Evolutionary conservation across 2,888 invertebrate species (phyloP).

Genomic region (Sepiola atlantica): DNA sequence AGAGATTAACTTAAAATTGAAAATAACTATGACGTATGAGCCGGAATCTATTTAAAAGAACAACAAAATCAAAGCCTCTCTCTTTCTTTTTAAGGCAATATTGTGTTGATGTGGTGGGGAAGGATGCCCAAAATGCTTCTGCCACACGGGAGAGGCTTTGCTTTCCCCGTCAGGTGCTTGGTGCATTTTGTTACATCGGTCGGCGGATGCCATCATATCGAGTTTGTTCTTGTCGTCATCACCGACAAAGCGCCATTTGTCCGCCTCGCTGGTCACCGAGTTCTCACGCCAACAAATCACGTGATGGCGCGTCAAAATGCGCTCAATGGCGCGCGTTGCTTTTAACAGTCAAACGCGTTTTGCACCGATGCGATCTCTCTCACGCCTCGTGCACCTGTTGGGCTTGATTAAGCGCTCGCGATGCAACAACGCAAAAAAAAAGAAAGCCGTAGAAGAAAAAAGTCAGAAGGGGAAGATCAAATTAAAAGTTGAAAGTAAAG

Average conservation of each 20-base stretch:
- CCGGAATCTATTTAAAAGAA: too few species aligned
- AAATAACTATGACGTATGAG: too few species aligned
- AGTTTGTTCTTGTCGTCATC: neutral
- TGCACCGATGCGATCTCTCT: slow-evolving; percentile 3
- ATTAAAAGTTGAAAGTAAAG: too few species aligned
- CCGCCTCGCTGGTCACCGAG: neutral
- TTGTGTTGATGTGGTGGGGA: too few species aligned
- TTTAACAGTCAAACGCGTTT: slow-evolving; percentile 2
- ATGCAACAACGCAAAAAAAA: neutral
- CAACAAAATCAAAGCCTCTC: neutral
- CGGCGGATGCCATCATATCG: neutral
- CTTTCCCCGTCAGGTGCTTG: neutral
- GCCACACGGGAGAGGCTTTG: neutral
- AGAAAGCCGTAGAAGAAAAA: too few species aligned
- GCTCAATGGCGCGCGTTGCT: neutral
- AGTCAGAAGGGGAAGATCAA: too few species aligned
- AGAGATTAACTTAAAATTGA: too few species aligned
- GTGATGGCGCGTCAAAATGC: neutral
- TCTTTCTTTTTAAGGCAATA: too few species aligned
- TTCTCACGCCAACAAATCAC: neutral
- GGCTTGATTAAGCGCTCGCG: neutral
- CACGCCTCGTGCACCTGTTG: neutral
- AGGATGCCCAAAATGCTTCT: neutral
- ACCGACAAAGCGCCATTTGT: neutral
- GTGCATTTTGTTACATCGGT: neutral